Evolutionary conservation across 2,113 vertebrate species (phyloP).

Genomic region (Zapornia atra): DNA sequence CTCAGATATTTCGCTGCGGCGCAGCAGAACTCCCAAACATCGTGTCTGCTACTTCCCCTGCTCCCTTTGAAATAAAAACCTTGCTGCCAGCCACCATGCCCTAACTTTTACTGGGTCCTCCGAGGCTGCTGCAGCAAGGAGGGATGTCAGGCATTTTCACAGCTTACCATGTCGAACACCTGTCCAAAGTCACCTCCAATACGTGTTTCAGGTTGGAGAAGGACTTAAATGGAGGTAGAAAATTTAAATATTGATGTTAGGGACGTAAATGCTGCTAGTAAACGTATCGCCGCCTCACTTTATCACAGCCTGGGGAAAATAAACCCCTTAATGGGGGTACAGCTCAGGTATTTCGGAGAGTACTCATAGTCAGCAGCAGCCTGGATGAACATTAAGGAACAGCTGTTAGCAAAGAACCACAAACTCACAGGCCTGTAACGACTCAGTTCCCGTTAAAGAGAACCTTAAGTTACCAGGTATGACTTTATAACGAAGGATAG

Average conservation of each 20-base stretch:
- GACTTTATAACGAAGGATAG: neutral
- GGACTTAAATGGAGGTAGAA: neutral
- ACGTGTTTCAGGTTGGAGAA: neutral
- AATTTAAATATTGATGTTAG: neutral
- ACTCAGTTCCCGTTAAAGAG: neutral
- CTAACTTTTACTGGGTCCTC: neutral
- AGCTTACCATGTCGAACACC: neutral
- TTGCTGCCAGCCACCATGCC: neutral
- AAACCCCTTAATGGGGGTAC: neutral
- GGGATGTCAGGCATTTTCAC: neutral
- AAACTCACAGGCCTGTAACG: neutral
- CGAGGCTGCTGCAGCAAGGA: neutral
- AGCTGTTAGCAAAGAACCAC: neutral
- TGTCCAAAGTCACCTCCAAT: neutral
- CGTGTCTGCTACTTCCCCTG: neutral
- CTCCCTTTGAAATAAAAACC: neutral
- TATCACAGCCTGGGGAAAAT: neutral
- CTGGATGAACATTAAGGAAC: neutral
- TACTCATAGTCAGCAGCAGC: neutral
- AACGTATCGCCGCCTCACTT: neutral
- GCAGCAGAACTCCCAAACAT: neutral
- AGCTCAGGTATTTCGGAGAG: neutral
- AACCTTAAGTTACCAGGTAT: neutral
- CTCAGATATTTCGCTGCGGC: neutral
- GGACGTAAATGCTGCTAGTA: neutral